Evolutionary conservation across 2,888 invertebrate genomes (phyloP).

Genomic region (Heliconius hortense): DNA sequence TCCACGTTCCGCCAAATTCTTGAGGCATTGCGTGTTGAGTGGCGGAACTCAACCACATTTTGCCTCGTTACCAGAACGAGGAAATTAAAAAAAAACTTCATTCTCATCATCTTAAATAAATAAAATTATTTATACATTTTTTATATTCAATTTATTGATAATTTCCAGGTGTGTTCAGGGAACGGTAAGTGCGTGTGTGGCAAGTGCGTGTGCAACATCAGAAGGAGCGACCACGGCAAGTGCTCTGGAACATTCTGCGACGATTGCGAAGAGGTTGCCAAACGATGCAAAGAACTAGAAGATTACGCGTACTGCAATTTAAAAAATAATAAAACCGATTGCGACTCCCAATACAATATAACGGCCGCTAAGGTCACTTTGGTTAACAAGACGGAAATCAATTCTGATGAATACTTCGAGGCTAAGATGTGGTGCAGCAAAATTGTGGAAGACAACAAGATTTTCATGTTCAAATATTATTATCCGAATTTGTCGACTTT

Average conservation of each 20-base stretch:
- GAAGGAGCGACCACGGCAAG: constrained; percentile 31
- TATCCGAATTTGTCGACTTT: constrained; percentile 48
- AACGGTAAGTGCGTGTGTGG: constrained; percentile 88
- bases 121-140: background rate
- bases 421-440: constrained; percentile 57
- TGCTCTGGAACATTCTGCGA: constrained; percentile 86
- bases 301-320: constrained; percentile 86
- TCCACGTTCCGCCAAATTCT: too few species aligned
- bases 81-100: too few species aligned
- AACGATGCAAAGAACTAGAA: constrained; percentile 85
- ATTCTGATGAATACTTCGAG: constrained; percentile 47
- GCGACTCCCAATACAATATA: constrained; percentile 51
- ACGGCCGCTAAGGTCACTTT: constrained; percentile 48
- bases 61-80: too few species aligned
- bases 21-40: too few species aligned
- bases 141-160: background rate
- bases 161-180: constrained; percentile 69
- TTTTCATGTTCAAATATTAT: constrained; percentile 59
- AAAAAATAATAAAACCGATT: constrained; percentile 48
- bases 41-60: too few species aligned
- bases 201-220: constrained; percentile 81
- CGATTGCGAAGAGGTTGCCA: constrained; percentile 85
- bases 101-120: too few species aligned
- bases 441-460: constrained; percentile 50
- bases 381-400: constrained; percentile 55